Evolutionary conservation across 92 coral and sea anemone genomes (phyloP), one percentile per base, ranked within the genome.

Genomic region (Epizoanthus scotinus): DNA sequence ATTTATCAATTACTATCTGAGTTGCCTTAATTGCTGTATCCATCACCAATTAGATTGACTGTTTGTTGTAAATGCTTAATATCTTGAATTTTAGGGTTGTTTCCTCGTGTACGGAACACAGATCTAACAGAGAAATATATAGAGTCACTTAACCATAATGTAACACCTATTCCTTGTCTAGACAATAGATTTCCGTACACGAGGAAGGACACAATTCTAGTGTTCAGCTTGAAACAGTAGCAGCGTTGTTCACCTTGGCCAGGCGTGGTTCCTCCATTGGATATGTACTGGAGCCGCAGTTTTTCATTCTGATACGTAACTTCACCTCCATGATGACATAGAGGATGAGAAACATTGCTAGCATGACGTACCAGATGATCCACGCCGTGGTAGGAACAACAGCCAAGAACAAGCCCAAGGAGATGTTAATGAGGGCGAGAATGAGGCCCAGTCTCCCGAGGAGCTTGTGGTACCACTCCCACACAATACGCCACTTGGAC

Each of bases 391-490:
- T 73, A 6, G 99, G 99, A 5, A 87, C 90, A 85, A 95, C 98
- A 68, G 97, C 99, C 44, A 95, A 87, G 79, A 95, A 84, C 56
- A 95, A 71, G 8, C 99, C 99, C 4, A 95, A 90, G 26, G 86
- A 89, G 53, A 95, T 95, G 79, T 95, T 95, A 68, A 95, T 87
- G 62, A 93, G 94, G n/a, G 99, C 99, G 75, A 95, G 90, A 20
- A 95, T 62, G 5, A 95, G 87, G 36, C 88, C 94, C 24, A 82
- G 86, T 20, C 99, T 94, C 34, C 99, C 99, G 2, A 87, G 68
- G 60, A 88, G 78, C 79, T 89, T 93, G 87, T 95, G 99, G 82
- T 78, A 85, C 63, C 87, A 81, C 63, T 95, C 99, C 99, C 99
- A 95, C 83, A 93, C 64, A 18, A 83, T 27, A 47, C 99, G 98